Evolutionary conservation across 2,888 invertebrate species (phyloP), one percentile per base, ranked within the genome.

Genomic region (Diogma glabrata): DNA sequence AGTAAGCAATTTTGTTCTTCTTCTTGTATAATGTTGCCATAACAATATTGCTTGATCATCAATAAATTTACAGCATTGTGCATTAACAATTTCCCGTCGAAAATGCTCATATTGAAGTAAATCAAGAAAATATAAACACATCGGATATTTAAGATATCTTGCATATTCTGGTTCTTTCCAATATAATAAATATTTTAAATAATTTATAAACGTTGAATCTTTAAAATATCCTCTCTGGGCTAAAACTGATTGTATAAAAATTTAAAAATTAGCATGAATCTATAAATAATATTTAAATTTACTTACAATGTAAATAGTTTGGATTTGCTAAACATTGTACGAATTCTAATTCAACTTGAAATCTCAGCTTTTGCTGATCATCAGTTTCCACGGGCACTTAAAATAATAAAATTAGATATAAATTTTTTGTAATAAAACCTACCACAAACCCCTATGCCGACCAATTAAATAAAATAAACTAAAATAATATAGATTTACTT

Each of bases 241-340:
- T 63, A 99, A 73, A 79, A 96, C 96, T 96, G 68, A 55, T 73
- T 73, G 62, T 51, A 49, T 5, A 50, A 51, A 3, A 22, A 36
- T 12, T 30, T 3, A 36, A 30, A n/a, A n/a, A n/a, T n/a, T n/a
- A n/a, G n/a, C n/a, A n/a, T n/a, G n/a, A n/a, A n/a, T n/a, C n/a
- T n/a, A n/a, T 43, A 47, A 2, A 52, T 49, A 26, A 43, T 45
- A 36, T 22, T 33, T 20, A 22, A 23, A 20, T 22, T 17, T 51
- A 82, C 89, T 83, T 76, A 96, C 95, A 99, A 66, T 96, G 96
- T 48, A 99, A 78, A 70, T 99, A 99, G 70, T 96, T 96, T 3
- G 99, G 99, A 74, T 99, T 99, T n/a, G 94, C 96, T 55, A 99
- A 75, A 65, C 97, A 96, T 70, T 99, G 99, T 0, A 99, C 96